Percentiles rank a stretch among this genome's conserved stretches.
Conservation (phyloP, 2,888 invertebrate species). For the Polydrusus pterygomalis region DNA sequence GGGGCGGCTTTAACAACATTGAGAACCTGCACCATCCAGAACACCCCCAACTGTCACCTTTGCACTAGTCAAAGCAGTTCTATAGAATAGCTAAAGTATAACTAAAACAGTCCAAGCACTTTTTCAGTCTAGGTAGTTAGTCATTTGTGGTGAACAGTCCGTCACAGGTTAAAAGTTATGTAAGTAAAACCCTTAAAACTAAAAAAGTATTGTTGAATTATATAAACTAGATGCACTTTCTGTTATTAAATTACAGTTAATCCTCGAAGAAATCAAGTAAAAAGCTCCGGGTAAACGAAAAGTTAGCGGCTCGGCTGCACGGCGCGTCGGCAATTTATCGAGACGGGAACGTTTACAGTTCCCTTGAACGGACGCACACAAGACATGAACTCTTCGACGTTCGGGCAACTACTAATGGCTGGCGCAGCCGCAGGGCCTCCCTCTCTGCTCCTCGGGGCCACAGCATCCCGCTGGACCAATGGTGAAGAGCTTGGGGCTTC, state of each 20-base stretch:
- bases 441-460: conserved; percentile 67
- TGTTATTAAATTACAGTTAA: neutral
- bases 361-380: conserved; percentile 32
- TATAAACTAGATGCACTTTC: conserved; percentile 15
- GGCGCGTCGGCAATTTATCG: conserved; percentile 41
- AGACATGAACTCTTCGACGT: conserved; percentile 63
- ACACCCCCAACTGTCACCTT: conserved; percentile 10
- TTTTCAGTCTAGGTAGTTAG: neutral
- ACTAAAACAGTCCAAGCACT: neutral
- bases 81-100: neutral
- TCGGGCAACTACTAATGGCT: conserved; percentile 70
- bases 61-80: neutral
- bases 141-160: neutral
- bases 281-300: conserved; percentile 32
- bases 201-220: neutral
- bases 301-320: conserved; percentile 28
- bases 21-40: conserved; percentile 57
- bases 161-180: neutral
- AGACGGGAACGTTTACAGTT: conserved; percentile 33
- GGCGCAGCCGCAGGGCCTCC: conserved; percentile 69
- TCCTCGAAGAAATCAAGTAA: neutral
- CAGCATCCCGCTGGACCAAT: conserved; percentile 71
- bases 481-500: conserved; percentile 61
- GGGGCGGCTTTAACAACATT: conserved; percentile 63
- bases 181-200: neutral